phyloP scores from a whole-genome alignment of 2,888 invertebrate genomes.

The Sarcophaga subvicina region DNA sequence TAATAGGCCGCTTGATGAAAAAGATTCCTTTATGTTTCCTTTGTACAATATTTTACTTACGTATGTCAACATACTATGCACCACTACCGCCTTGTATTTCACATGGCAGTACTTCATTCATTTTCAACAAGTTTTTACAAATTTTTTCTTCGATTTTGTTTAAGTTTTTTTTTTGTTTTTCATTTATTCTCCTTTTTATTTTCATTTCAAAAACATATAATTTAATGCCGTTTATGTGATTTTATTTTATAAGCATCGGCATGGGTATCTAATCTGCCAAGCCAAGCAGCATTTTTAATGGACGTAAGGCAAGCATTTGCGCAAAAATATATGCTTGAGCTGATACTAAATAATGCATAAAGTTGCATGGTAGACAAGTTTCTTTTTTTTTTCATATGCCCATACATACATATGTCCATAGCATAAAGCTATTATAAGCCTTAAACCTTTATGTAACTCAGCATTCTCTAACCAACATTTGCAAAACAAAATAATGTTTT shows the following conservation, averaged over 20 bases:
- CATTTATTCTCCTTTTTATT: constrained; percentile 28
- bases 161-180: constrained; percentile 12
- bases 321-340: too few relatives aligned
- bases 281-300: too few relatives aligned
- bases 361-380: too few relatives aligned
- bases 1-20: too few relatives aligned
- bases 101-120: constrained; percentile 63
- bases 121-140: constrained; percentile 63
- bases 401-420: too few relatives aligned
- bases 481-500: background rate
- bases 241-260: constrained; percentile 50
- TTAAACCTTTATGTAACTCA: too few relatives aligned
- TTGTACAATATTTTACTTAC: constrained; percentile 37
- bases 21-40: background rate
- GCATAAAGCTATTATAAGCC: too few relatives aligned
- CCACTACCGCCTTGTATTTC: constrained; percentile 12
- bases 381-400: too few relatives aligned
- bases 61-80: background rate
- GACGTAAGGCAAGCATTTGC: too few relatives aligned
- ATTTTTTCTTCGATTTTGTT: constrained; percentile 61
- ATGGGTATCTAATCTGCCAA: background rate
- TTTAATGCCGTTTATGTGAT: constrained; percentile 66
- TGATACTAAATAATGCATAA: too few relatives aligned
- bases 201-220: constrained; percentile 34
- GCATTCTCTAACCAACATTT: background rate